A percentile compares a stretch with the other conserved stretches of the same genome.
phyloP scores from a whole-genome alignment of 2,797 vertebrate genomes.

The Calcarius lapponicus region DNA sequence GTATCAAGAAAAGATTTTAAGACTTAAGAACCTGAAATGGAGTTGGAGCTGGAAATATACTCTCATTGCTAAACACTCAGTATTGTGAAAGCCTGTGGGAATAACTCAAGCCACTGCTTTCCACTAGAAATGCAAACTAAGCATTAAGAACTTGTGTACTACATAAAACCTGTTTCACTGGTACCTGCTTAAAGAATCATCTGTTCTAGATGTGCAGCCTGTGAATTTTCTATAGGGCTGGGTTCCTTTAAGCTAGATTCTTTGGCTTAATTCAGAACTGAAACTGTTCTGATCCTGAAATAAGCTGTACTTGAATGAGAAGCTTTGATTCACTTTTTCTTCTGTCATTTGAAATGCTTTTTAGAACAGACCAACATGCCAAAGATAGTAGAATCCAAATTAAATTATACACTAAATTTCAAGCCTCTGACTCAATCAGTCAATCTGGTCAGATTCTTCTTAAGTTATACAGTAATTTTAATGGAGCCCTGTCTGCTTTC shows the following conservation, averaged over 20 bases:
- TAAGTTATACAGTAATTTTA: neutral
- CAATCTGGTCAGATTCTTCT: neutral
- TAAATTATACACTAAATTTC: conserved; percentile 2
- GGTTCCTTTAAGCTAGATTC: neutral
- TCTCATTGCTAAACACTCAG: neutral
- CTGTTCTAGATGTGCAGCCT: neutral
- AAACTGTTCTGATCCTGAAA: neutral
- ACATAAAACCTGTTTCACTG: neutral
- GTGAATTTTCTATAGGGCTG: neutral
- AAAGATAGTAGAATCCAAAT: neutral
- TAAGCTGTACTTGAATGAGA: neutral
- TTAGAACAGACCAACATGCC: neutral
- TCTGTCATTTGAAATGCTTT: neutral
- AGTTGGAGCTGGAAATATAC: neutral
- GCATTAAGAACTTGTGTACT: neutral
- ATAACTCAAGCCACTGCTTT: neutral
- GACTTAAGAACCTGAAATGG: neutral
- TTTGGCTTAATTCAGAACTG: neutral
- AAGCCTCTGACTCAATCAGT: neutral
- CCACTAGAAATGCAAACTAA: neutral
- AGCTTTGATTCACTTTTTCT: neutral
- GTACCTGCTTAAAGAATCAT: neutral
- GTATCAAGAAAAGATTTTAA: neutral
- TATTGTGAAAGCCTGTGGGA: neutral
- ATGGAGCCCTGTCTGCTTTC: neutral